These are phyloP conservation scores for Gymnothorax javanicus DNA, from an alignment of 2,797 vertebrate genomes.

Conservation along the genomic window DNA sequence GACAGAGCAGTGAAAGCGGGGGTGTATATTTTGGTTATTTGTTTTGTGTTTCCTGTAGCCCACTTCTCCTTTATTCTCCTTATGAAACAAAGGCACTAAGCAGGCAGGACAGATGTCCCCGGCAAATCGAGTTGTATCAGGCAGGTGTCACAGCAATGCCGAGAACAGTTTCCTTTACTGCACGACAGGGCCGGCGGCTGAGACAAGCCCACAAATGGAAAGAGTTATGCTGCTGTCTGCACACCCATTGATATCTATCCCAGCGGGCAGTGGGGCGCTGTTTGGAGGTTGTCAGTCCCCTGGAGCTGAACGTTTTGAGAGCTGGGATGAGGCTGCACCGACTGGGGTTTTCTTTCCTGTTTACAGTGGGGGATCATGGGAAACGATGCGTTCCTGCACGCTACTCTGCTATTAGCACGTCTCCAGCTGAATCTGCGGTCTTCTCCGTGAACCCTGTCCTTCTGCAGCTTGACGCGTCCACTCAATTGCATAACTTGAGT, in stretches of 20 bases:
- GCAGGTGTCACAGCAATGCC: background rate
- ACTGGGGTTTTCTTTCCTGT: conserved; percentile 33
- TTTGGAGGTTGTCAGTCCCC: background rate
- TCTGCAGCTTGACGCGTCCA: conserved; percentile 8
- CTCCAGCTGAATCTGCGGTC: background rate
- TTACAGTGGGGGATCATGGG: conserved; percentile 22
- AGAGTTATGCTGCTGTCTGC: background rate
- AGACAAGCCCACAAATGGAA: background rate
- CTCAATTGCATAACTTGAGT: conserved; percentile 28
- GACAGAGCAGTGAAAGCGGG: background rate
- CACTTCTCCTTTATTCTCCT: background rate
- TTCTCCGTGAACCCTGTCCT: conserved; percentile 18
- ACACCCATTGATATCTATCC: background rate
- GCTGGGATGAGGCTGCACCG: background rate
- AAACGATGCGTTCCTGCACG: conserved; percentile 30
- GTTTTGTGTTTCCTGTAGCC: background rate
- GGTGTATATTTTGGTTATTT: background rate
- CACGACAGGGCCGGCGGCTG: background rate
- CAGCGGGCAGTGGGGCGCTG: background rate
- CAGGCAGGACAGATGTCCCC: too few species aligned
- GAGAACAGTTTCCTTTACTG: background rate
- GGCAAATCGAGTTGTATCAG: background rate
- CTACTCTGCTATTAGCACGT: conserved; percentile 29
- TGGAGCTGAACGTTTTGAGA: conserved; percentile 17
- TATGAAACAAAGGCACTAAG: background rate